phyloP scores from a whole-genome alignment of 2,888 invertebrate species.

The Oscheius sp. region DNA sequence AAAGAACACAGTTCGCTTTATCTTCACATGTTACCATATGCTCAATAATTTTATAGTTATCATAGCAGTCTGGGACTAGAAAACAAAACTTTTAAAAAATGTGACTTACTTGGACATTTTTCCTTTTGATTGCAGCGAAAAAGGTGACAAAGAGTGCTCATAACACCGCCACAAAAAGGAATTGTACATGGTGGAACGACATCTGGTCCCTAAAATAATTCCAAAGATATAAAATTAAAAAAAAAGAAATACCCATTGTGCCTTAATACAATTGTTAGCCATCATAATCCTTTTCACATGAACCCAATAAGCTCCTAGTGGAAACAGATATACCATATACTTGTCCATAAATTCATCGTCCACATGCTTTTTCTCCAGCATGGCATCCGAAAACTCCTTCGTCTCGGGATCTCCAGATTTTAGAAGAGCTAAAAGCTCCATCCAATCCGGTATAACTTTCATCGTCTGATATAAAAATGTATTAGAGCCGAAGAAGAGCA shows the following conservation, averaged over 20 bases:
- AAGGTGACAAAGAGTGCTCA: not conserved
- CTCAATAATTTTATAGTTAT: not conserved
- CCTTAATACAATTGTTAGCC: not conserved
- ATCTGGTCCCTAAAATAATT: not conserved
- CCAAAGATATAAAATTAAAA: not conserved
- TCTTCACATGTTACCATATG: not conserved
- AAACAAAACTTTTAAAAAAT: not conserved
- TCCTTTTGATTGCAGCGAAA: not conserved
- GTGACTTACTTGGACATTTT: not conserved
- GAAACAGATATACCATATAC: not conserved
- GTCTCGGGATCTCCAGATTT: too few relatives aligned
- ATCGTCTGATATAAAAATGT: too few relatives aligned
- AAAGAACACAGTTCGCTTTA: not conserved
- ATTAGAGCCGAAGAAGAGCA: too few relatives aligned
- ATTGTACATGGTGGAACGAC: not conserved
- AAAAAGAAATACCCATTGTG: not conserved
- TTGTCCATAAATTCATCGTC: not conserved
- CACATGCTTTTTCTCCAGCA: conserved; percentile 1
- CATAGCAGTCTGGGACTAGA: not conserved
- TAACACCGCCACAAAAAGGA: not conserved
- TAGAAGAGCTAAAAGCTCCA: too few relatives aligned
- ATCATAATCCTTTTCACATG: not conserved
- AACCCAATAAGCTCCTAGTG: not conserved
- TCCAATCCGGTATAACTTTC: too few relatives aligned
- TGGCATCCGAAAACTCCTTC: not conserved